Percentiles rank a stretch among this genome's conserved stretches.
These are phyloP conservation scores for Ammospiza maritima DNA, from an alignment of 2,797 vertebrate species.

Conservation along the genomic window DNA sequence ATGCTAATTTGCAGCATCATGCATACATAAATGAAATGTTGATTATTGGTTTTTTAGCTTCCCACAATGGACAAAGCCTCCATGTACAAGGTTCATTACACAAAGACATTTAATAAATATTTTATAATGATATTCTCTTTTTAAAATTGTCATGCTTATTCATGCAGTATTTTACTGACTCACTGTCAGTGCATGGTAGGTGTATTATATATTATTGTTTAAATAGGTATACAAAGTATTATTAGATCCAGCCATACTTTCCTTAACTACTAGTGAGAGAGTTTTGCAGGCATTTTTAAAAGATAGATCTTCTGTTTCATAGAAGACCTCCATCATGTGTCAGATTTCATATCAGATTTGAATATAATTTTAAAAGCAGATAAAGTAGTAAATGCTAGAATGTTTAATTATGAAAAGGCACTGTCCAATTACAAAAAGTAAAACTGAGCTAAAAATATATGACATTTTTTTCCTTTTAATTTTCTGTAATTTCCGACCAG, in stretches of 20 bases:
- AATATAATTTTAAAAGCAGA: slow-evolving; percentile 39
- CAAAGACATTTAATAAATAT: slow-evolving; percentile 92
- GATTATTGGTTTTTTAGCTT: slow-evolving; percentile 87
- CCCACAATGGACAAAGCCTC: slow-evolving; percentile 84
- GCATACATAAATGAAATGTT: slow-evolving; percentile 93
- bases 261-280: slow-evolving; percentile 52
- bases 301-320: slow-evolving; percentile 55
- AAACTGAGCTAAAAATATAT: neutral
- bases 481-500: slow-evolving; percentile 52
- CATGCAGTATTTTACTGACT: slow-evolving; percentile 77
- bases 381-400: slow-evolving; percentile 54
- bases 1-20: slow-evolving; percentile 85
- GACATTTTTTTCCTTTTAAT: slow-evolving; percentile 26
- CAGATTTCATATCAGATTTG: slow-evolving; percentile 26
- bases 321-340: slow-evolving; percentile 30
- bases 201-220: slow-evolving; percentile 62
- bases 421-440: slow-evolving; percentile 39
- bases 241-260: slow-evolving; percentile 71
- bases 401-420: slow-evolving; percentile 37
- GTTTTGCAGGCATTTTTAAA: slow-evolving; percentile 47
- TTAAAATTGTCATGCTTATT: slow-evolving; percentile 71
- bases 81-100: slow-evolving; percentile 92
- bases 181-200: slow-evolving; percentile 83
- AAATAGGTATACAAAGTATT: slow-evolving; percentile 63
- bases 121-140: slow-evolving; percentile 95